These are phyloP conservation scores for Gymnobelideus leadbeateri DNA, from an alignment of 2,113 vertebrate genomes.

Conservation along the genomic window DNA sequence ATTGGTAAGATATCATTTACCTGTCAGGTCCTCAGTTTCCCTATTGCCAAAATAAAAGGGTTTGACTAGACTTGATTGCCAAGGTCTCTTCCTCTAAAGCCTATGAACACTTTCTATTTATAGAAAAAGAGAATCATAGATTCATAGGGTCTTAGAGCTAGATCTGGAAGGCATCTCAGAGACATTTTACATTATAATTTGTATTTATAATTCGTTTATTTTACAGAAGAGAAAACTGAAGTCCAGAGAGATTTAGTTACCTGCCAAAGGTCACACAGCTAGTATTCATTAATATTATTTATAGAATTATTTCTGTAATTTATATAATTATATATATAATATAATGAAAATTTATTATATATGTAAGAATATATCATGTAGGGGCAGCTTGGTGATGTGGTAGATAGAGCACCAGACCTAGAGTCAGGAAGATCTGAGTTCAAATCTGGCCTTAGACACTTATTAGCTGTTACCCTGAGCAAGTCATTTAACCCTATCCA, in stretches of 20 bases:
- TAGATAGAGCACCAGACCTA: neutral
- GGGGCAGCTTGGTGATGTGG: neutral
- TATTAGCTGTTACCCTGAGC: neutral
- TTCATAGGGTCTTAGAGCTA: neutral
- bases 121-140: neutral
- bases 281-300: no score
- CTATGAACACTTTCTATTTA: neutral
- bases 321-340: no score
- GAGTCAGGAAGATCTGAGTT: neutral
- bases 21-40: neutral
- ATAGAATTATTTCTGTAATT: no score
- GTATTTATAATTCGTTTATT: neutral
- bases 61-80: neutral
- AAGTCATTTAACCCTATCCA: neutral
- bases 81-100: neutral
- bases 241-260: neutral
- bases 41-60: neutral
- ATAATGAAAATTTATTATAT: no score
- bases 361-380: no score
- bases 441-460: neutral
- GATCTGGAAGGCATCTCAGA: neutral
- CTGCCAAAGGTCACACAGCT: neutral
- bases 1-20: neutral
- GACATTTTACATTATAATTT: no score
- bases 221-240: neutral